Percentiles rank a stretch among this genome's conserved stretches.
Conservation (phyloP, 2,797 vertebrate genomes). For the Pseudochirops cupreus region DNA sequence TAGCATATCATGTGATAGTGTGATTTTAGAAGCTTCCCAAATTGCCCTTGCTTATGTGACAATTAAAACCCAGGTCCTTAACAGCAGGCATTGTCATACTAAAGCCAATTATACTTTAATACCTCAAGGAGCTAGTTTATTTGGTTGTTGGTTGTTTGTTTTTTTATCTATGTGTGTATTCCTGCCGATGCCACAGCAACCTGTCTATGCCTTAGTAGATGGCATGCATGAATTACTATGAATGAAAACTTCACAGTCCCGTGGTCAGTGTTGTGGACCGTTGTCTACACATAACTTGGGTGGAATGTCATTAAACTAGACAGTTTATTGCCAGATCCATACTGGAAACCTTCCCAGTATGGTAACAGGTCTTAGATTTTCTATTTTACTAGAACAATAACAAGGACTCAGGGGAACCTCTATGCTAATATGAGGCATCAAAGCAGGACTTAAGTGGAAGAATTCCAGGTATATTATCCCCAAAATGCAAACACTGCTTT, state of each 20-base stretch:
- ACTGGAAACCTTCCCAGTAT: background rate
- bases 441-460: background rate
- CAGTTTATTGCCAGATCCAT: background rate
- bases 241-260: background rate
- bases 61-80: background rate
- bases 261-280: background rate
- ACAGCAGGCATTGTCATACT: background rate
- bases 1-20: background rate
- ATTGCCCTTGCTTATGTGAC: background rate
- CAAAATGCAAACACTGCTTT: background rate
- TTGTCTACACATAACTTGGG: background rate
- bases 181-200: background rate
- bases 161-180: background rate
- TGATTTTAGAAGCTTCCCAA: constrained; percentile 21
- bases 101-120: background rate
- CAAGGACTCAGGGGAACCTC: background rate
- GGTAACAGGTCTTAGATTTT: background rate
- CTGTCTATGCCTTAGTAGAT: background rate
- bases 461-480: background rate
- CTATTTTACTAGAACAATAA: background rate
- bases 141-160: background rate
- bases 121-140: background rate
- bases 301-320: background rate
- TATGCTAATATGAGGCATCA: background rate
- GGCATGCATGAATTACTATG: background rate